Base-by-base conservation (phyloP, 2,888 invertebrate species). In the Drosophila ezoana region DNA sequence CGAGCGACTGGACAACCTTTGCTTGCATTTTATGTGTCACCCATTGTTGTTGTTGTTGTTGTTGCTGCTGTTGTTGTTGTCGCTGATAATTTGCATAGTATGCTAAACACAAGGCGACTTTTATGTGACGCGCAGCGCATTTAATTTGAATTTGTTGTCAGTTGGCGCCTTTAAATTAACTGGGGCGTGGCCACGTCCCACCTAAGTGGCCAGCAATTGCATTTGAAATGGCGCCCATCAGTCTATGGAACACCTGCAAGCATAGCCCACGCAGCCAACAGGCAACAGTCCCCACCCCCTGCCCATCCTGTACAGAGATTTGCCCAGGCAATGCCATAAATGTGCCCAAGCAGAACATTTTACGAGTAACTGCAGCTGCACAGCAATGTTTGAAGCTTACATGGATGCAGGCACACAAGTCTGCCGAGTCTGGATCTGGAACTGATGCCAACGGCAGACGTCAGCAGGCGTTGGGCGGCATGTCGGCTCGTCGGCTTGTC, bases 231-330 rank as follows among this genome's bases (percentile, higher is more conserved):
- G 82, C 76, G 85, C 79, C 79, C 76, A 81, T 85, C 79, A 76
- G 87, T 87, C 82, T 84, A 64, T 72, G 70, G 85, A 81, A 87
- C 87, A 83, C 83, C 87, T 87, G 82, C 83, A 81, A 65, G 28
- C 16, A 6, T 35, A 33, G 60, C 85, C 87, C 84, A 78, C 81
- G 75, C 84, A 68, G 38, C 18, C 37, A 28, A 28, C 23, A 23
- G 23, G 38, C 28, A 45, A 45, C 37, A 53, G 33, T 20, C 38
- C 10, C 40, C 47, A 13, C 8, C 28, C 8, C 28, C 1, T 14
- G 40, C 37, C 47, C 40, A 74, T 64, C 69, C 63, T 58, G 67
- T 68, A 38, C 63, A 62, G 70, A 59, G 70, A 76, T 71, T 67
- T 72, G 35, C 59, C 54, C 63, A 62, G 75, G 45, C 74, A 59